phyloP scores from a whole-genome alignment of 2,113 vertebrate genomes.

The Neolamprologus fasciatus region DNA sequence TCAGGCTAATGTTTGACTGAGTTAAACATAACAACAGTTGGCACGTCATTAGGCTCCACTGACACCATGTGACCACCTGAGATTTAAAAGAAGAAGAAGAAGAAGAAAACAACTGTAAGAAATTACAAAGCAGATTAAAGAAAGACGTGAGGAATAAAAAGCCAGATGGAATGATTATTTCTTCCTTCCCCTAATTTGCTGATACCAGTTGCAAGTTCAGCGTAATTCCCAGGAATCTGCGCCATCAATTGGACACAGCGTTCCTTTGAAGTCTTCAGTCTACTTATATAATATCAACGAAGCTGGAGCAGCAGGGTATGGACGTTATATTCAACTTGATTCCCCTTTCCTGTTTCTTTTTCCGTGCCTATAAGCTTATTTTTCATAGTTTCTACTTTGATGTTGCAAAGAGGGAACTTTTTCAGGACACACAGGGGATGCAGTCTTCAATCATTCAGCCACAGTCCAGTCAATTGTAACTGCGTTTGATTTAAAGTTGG shows the following conservation, averaged over 20 bases:
- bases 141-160: background rate
- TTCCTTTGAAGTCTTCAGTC: conserved; percentile 35
- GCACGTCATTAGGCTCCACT: background rate
- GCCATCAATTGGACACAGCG: background rate
- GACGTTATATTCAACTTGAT: conserved; percentile 7
- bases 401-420: conserved; percentile 14
- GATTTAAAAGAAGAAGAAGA: conserved; percentile 4
- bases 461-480: background rate
- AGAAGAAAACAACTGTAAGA: background rate
- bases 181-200: background rate
- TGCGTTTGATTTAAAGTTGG: background rate
- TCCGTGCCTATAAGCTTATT: background rate
- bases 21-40: background rate
- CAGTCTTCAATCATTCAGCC: background rate
- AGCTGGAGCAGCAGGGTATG: background rate
- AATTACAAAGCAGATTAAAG: background rate
- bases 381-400: conserved; percentile 37
- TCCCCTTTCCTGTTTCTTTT: background rate
- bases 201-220: conserved; percentile 7
- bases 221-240: conserved; percentile 22
- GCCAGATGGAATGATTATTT: background rate
- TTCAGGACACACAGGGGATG: background rate
- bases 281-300: conserved; percentile 21
- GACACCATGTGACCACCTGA: conserved; percentile 12
- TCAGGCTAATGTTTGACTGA: conserved; percentile 11